A percentile compares a stretch with the other conserved stretches of the same genome.
phyloP scores from a whole-genome alignment of 2,113 vertebrate species.

The Gallinago jamesoni region DNA sequence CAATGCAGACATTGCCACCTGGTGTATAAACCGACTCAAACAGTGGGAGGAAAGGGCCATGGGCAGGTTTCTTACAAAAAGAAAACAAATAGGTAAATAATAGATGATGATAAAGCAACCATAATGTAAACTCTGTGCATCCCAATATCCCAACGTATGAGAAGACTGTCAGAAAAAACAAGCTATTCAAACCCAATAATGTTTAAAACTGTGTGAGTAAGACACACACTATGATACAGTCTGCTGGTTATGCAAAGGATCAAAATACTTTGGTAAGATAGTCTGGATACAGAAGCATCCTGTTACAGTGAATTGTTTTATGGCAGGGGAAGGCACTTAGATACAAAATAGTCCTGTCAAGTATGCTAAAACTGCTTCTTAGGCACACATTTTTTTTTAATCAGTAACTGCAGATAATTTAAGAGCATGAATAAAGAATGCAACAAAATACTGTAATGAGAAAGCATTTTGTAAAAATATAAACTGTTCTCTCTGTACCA shows the following conservation, averaged over 20 bases:
- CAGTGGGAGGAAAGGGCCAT: background rate
- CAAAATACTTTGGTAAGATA: background rate
- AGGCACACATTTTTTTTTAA: background rate
- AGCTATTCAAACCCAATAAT: background rate
- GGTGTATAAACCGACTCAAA: background rate
- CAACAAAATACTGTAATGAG: background rate
- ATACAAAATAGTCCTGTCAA: background rate
- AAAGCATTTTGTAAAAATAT: background rate
- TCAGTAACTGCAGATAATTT: background rate
- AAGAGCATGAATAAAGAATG: conserved; percentile 1
- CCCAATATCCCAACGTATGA: background rate
- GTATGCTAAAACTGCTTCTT: background rate
- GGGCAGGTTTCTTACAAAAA: background rate
- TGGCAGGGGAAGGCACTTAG: background rate
- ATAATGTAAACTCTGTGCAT: background rate
- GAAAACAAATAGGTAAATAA: background rate
- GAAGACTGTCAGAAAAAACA: background rate
- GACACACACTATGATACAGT: background rate
- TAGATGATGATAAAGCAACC: background rate
- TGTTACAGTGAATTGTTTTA: background rate
- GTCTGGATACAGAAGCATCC: background rate
- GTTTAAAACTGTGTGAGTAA: background rate
- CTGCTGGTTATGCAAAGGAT: background rate
- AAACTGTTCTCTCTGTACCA: background rate
- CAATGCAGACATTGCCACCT: background rate